Evolutionary conservation across 1,140 invertebrate genomes (phyloP).

Genomic region (Gonatopus flavifemur): DNA sequence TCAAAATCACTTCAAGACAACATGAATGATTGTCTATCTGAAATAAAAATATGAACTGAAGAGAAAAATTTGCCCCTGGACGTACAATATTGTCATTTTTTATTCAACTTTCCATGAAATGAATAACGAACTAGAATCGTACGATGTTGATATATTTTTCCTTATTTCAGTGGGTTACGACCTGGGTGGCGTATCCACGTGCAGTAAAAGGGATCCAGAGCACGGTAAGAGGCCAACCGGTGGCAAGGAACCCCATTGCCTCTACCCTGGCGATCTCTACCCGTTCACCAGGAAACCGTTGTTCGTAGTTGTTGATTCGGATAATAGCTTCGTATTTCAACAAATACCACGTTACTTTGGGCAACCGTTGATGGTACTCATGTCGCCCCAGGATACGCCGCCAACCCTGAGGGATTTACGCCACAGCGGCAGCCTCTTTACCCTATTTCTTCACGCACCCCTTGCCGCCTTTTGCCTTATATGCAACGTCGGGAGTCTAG

Average conservation of each 20-base stretch:
- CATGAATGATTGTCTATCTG: no score
- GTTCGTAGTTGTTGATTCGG: conserved; percentile 92
- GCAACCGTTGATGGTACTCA: conserved; percentile 90
- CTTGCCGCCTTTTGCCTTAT: conserved; percentile 91
- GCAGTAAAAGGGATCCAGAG: conserved; percentile 76
- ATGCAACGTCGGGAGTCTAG: conserved; percentile 84
- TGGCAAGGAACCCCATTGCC: conserved; percentile 80
- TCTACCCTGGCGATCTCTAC: conserved; percentile 92
- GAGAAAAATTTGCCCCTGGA: no score
- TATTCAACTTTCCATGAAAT: no score
- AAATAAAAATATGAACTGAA: no score
- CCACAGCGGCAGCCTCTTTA: conserved; percentile 91
- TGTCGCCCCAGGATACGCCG: conserved; percentile 91
- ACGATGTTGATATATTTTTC: conserved; percentile 37
- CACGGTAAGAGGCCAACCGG: conserved; percentile 66
- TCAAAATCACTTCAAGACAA: no score
- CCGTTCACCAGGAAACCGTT: conserved; percentile 90
- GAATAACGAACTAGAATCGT: conserved; percentile 32
- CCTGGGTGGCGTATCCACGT: conserved; percentile 86
- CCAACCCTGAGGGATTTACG: conserved; percentile 83
- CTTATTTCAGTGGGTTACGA: conserved; percentile 81
- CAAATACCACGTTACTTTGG: conserved; percentile 91
- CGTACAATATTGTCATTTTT: no score
- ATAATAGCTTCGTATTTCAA: conserved; percentile 93
- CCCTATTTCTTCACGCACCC: conserved; percentile 92